Conservation (phyloP, 1,140 invertebrate genomes). For the Maniola jurtina region DNA sequence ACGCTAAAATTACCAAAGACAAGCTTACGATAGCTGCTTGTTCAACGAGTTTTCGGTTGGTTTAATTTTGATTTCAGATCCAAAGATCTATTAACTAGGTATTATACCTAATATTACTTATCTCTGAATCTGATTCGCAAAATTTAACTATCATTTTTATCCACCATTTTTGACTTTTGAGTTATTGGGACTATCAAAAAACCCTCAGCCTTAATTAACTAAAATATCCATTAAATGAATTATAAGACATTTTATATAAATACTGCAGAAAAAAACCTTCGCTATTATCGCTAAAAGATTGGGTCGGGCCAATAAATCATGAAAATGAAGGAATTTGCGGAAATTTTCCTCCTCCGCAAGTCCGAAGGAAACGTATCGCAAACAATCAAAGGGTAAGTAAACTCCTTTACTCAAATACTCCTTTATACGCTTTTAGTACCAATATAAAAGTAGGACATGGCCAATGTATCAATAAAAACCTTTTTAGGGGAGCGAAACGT, state of each 20-base stretch:
- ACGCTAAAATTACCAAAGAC: no score
- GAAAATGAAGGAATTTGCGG: conserved; percentile 18
- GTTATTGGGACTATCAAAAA: no score
- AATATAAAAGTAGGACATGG: conserved; percentile 26
- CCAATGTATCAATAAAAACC: conserved; percentile 25
- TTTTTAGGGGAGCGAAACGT: conserved; percentile 16
- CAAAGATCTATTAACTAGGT: no score
- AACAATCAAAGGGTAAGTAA: conserved; percentile 64
- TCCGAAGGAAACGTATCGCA: conserved; percentile 45
- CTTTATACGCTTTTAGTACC: conserved; percentile 52
- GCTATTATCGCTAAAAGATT: conserved; percentile 7
- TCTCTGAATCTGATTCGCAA: no score
- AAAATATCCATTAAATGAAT: background rate
- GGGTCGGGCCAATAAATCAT: conserved; percentile 5
- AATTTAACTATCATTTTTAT: no score
- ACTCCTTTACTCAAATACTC: conserved; percentile 48
- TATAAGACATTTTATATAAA: background rate
- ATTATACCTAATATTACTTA: no score
- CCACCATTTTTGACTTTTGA: no score
- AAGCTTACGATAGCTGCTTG: no score
- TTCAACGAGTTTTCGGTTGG: no score
- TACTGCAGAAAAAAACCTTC: background rate
- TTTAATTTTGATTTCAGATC: no score
- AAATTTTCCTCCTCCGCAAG: conserved; percentile 25
- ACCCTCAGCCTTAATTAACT: no score